Evolutionary conservation across 2,113 vertebrate genomes (phyloP).

Genomic region (Origma solitaria): DNA sequence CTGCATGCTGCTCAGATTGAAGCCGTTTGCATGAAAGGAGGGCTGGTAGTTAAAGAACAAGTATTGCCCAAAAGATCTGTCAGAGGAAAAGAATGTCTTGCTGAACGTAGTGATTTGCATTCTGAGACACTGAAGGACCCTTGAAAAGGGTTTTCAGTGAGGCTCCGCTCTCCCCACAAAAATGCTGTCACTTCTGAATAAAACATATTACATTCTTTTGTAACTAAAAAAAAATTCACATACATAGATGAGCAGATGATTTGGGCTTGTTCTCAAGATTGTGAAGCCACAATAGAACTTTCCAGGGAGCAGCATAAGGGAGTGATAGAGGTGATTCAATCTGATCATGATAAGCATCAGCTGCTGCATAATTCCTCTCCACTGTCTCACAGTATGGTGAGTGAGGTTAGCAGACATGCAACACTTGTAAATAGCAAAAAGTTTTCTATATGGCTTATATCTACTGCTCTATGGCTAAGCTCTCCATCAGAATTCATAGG

Average conservation of each 20-base stretch:
- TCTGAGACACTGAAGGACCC: not conserved
- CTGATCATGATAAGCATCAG: not conserved
- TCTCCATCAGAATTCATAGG: not conserved
- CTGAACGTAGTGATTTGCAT: not conserved
- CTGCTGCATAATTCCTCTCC: not conserved
- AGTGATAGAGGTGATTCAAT: not conserved
- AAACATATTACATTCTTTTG: not conserved
- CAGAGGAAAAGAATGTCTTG: not conserved
- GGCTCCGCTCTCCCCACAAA: not conserved
- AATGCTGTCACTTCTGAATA: not conserved
- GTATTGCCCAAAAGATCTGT: not conserved
- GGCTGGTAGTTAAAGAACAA: not conserved
- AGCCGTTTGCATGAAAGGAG: not conserved
- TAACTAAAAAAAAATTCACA: not conserved
- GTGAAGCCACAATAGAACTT: not conserved
- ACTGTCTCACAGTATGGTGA: not conserved
- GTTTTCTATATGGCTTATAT: not conserved
- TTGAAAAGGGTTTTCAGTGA: not conserved
- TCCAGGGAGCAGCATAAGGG: not conserved
- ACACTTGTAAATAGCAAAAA: not conserved
- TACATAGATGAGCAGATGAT: not conserved
- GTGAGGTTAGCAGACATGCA: not conserved
- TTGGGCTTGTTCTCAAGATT: not conserved
- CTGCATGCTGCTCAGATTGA: not conserved
- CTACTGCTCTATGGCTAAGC: not conserved